Evolutionary conservation across 2,113 vertebrate species (phyloP).

Genomic region (Bubalus kerabau): DNA sequence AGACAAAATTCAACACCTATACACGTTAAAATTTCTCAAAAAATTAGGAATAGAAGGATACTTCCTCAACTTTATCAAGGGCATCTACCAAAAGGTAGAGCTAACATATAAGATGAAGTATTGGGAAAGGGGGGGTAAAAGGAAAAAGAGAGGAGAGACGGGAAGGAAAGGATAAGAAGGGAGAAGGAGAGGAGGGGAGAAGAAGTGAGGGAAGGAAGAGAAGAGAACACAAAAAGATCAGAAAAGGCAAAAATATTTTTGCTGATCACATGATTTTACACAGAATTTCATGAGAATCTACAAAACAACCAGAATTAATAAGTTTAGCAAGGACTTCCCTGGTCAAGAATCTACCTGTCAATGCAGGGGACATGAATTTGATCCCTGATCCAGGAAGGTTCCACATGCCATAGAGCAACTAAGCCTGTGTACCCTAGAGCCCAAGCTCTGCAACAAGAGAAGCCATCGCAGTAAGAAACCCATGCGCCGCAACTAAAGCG

Average conservation of each 20-base stretch:
- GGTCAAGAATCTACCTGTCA: neutral
- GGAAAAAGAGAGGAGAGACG: neutral
- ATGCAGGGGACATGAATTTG: neutral
- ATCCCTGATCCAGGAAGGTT: neutral
- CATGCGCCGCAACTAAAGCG: accelerated
- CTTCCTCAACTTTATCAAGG: neutral
- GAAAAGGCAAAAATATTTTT: neutral
- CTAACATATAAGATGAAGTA: neutral
- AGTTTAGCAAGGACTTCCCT: neutral
- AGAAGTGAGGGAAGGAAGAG: neutral
- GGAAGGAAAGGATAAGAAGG: neutral
- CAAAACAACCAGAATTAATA: neutral
- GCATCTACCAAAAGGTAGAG: neutral
- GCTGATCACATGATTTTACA: neutral
- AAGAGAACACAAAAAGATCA: neutral
- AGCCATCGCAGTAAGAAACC: neutral
- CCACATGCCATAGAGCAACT: neutral
- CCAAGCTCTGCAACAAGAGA: neutral
- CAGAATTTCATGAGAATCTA: neutral
- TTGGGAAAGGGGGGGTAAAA: neutral
- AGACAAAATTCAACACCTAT: neutral
- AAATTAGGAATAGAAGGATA: neutral
- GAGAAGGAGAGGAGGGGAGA: neutral
- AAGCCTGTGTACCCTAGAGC: neutral
- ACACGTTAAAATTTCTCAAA: neutral